These are phyloP conservation scores for Albula glossodonta DNA, from an alignment of 2,113 vertebrate species.

Conservation along the genomic window DNA sequence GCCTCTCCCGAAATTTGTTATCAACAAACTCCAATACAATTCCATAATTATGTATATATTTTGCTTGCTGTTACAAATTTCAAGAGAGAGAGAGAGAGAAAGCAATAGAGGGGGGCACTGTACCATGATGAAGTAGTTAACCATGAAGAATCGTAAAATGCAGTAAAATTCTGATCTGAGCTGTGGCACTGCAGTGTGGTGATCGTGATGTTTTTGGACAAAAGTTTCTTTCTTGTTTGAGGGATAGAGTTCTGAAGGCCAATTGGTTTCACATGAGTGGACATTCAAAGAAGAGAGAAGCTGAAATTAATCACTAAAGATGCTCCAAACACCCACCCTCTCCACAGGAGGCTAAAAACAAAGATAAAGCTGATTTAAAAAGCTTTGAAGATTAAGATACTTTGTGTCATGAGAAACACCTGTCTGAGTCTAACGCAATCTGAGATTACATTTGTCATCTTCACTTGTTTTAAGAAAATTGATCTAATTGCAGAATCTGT, in stretches of 20 bases:
- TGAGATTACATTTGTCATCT: not conserved
- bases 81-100: too few species aligned
- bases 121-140: too few species aligned
- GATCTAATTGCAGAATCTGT: not conserved
- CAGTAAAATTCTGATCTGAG: not conserved
- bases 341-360: not conserved
- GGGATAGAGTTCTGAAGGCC: not conserved
- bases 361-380: slow-evolving; percentile 6
- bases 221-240: not conserved
- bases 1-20: too few species aligned
- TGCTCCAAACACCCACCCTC: not conserved
- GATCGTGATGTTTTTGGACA: not conserved
- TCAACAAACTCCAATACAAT: too few species aligned
- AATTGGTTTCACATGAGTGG: not conserved
- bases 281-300: not conserved
- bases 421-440: not conserved
- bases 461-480: not conserved
- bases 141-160: not conserved
- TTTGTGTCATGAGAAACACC: not conserved
- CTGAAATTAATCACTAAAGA: not conserved
- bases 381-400: slow-evolving; percentile 25
- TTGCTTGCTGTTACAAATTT: too few species aligned
- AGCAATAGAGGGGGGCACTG: too few species aligned
- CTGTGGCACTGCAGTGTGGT: not conserved
- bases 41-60: too few species aligned